Conservation (phyloP, 2,113 vertebrate species). For the Heterotis niloticus region DNA sequence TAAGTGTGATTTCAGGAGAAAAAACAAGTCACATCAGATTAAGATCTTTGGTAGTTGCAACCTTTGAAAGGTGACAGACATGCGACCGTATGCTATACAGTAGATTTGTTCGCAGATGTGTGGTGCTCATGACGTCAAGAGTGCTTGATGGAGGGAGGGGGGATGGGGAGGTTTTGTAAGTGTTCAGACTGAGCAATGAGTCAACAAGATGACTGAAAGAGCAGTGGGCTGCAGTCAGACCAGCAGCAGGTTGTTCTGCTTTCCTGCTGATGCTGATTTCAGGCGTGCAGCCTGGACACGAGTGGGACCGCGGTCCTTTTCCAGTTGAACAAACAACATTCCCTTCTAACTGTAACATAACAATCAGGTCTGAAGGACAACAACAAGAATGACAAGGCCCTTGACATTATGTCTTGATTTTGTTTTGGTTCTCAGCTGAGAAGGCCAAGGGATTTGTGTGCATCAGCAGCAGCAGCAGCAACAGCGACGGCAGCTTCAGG, state of each 20-base stretch:
- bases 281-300: constrained; percentile 17
- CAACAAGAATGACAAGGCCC: background rate
- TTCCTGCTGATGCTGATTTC: background rate
- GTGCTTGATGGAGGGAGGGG: background rate
- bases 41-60: too few species aligned
- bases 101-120: too few species aligned
- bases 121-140: too few species aligned
- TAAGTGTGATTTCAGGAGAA: too few species aligned
- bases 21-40: too few species aligned
- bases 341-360: background rate
- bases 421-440: background rate
- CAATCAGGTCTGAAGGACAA: background rate
- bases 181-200: background rate
- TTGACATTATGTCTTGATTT: background rate
- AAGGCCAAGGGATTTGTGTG: background rate
- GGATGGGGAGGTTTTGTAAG: background rate
- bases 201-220: constrained; percentile 17
- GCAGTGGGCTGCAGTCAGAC: constrained; percentile 19
- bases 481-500: too few species aligned
- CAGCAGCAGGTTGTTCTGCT: constrained; percentile 14
- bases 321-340: background rate
- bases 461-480: background rate
- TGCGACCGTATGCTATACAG: too few species aligned
- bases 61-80: too few species aligned
- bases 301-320: background rate